phyloP scores from a whole-genome alignment of 2,797 vertebrate species.

The Arrhamphus sclerolepis region DNA sequence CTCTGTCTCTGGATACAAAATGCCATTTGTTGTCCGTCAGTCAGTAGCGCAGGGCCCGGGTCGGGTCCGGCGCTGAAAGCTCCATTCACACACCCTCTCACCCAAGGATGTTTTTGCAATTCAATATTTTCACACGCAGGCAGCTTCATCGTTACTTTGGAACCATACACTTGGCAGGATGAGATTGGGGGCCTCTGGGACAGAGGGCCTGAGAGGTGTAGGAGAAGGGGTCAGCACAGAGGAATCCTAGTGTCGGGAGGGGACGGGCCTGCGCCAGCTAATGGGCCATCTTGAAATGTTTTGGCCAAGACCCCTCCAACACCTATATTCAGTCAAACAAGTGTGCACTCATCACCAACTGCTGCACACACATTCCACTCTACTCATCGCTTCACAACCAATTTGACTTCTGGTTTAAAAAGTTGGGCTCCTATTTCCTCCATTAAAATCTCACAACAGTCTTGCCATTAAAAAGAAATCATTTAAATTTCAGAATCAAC shows the following conservation, averaged over 20 bases:
- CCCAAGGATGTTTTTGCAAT: constrained; percentile 95
- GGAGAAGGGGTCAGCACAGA: constrained; percentile 73
- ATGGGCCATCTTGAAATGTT: constrained; percentile 88
- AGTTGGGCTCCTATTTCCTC: constrained; percentile 58
- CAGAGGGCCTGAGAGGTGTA: constrained; percentile 68
- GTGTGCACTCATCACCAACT: constrained; percentile 19
- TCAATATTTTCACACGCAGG: constrained; percentile 99
- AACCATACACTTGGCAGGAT: constrained; percentile 89
- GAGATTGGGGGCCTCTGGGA: constrained; percentile 84
- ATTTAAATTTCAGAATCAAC: too few relatives aligned
- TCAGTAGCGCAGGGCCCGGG: constrained; percentile 84
- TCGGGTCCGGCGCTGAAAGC: constrained; percentile 87
- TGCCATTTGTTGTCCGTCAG: constrained; percentile 95
- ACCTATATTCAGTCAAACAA: constrained; percentile 56
- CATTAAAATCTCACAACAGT: constrained; percentile 53
- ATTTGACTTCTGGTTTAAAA: constrained; percentile 71
- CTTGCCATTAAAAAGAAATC: constrained; percentile 15
- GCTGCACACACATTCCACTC: constrained; percentile 46
- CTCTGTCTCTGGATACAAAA: constrained; percentile 73
- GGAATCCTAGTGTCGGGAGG: constrained; percentile 74
- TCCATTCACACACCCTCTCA: constrained; percentile 90
- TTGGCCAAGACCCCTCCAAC: constrained; percentile 74
- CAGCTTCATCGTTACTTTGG: constrained; percentile 94
- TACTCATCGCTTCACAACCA: constrained; percentile 74
- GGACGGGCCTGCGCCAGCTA: constrained; percentile 63